Evolutionary conservation across 2,113 vertebrate species (phyloP).

Genomic region (Crotalus horridus): DNA sequence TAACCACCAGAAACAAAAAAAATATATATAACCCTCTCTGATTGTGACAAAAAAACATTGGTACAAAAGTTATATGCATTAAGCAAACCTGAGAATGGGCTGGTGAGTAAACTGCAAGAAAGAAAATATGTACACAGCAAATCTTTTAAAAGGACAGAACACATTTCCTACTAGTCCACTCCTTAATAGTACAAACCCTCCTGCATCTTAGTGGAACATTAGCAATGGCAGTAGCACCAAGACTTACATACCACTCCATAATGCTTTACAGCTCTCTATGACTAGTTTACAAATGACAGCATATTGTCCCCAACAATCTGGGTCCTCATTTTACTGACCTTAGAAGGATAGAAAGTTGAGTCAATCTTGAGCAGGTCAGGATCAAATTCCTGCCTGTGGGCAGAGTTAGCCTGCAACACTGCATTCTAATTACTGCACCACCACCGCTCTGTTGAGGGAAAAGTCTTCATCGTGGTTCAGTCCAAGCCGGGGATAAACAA

Average conservation of each 20-base stretch:
- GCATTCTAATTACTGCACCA: neutral
- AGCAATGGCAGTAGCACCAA: too few relatives aligned
- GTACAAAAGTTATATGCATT: neutral
- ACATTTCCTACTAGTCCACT: neutral
- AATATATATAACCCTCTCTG: neutral
- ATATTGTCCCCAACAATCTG: neutral
- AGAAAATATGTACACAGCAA: neutral
- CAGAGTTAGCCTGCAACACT: neutral
- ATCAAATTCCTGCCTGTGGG: neutral
- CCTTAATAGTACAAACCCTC: neutral
- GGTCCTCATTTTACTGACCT: neutral
- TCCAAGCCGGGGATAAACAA: too few relatives aligned
- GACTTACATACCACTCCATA: neutral
- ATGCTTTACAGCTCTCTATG: neutral
- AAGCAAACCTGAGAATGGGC: neutral
- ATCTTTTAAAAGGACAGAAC: neutral
- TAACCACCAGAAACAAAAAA: neutral
- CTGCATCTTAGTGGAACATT: neutral
- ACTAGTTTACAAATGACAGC: neutral
- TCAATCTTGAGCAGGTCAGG: neutral
- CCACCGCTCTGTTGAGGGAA: neutral
- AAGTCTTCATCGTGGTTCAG: too few relatives aligned
- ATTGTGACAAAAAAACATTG: neutral
- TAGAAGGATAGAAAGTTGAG: neutral
- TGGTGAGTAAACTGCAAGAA: neutral